Evolutionary conservation across 2,888 invertebrate genomes (phyloP).

Genomic region (Ganaspis brasiliensis): DNA sequence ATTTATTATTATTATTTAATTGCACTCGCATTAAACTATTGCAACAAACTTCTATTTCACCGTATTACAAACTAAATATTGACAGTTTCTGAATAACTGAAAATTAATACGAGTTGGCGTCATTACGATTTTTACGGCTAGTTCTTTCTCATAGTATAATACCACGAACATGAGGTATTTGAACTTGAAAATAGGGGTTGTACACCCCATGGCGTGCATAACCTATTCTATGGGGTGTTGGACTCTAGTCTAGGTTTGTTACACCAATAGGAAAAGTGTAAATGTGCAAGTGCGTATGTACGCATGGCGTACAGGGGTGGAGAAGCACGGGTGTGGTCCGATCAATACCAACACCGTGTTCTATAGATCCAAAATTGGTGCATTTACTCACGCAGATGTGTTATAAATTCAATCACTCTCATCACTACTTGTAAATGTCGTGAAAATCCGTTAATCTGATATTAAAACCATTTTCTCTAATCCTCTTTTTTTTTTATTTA

Average conservation of each 20-base stretch:
- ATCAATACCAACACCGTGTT: conserved; percentile 76
- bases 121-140: conserved; percentile 43
- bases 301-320: conserved; percentile 64
- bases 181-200: conserved; percentile 48
- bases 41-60: too few relatives aligned
- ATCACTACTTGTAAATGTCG: background rate
- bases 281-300: conserved; percentile 51
- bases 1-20: too few relatives aligned
- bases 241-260: conserved; percentile 55
- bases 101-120: background rate
- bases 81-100: background rate
- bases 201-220: conserved; percentile 47
- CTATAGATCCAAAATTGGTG: conserved; percentile 74
- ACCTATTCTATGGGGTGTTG: conserved; percentile 59
- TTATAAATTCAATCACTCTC: conserved; percentile 31
- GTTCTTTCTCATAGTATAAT: conserved; percentile 30
- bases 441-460: conserved; percentile 6
- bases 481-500: background rate
- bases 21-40: too few relatives aligned
- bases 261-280: conserved; percentile 50
- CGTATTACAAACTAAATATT: background rate
- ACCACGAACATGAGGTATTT: conserved; percentile 39
- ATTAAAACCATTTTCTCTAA: conserved; percentile 16
- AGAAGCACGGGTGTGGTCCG: conserved; percentile 78
- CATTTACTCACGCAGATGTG: conserved; percentile 55